phyloP scores from a whole-genome alignment of 2,113 vertebrate genomes.

The Malaclemys terrapin region DNA sequence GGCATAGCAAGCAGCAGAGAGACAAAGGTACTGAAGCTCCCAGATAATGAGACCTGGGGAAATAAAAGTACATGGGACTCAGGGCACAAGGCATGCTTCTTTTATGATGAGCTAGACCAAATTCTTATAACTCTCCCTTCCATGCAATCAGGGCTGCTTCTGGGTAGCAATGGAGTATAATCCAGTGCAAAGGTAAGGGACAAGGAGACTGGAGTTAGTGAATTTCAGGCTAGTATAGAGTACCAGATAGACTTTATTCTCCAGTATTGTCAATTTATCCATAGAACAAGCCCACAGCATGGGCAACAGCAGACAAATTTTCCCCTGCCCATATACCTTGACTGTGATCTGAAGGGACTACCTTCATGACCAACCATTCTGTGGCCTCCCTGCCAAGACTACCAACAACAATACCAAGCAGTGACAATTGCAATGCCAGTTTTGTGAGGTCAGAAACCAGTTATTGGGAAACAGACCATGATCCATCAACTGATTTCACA shows the following conservation, averaged over 20 bases:
- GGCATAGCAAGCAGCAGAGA: neutral
- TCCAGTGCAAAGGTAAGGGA: neutral
- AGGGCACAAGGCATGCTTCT: no score
- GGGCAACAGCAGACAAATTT: neutral
- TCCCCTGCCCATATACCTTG: neutral
- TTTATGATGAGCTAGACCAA: neutral
- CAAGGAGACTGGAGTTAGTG: neutral
- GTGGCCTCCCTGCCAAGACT: accelerated
- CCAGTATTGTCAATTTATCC: neutral
- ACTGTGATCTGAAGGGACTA: neutral
- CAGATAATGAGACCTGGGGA: neutral
- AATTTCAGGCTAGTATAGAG: neutral
- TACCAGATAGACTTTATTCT: neutral
- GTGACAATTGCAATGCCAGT: accelerated
- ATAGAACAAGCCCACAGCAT: neutral
- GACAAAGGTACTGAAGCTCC: neutral
- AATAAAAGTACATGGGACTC: neutral
- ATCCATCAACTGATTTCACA: neutral
- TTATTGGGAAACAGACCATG: no score
- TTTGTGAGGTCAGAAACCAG: neutral
- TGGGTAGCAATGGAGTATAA: neutral
- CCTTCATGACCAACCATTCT: neutral
- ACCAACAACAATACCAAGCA: accelerated
- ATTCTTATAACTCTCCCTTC: no score
- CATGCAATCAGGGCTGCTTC: neutral